Evolutionary conservation across 1,140 invertebrate species (phyloP), one percentile per base, ranked within the genome.

Genomic region (Myzus persicae): DNA sequence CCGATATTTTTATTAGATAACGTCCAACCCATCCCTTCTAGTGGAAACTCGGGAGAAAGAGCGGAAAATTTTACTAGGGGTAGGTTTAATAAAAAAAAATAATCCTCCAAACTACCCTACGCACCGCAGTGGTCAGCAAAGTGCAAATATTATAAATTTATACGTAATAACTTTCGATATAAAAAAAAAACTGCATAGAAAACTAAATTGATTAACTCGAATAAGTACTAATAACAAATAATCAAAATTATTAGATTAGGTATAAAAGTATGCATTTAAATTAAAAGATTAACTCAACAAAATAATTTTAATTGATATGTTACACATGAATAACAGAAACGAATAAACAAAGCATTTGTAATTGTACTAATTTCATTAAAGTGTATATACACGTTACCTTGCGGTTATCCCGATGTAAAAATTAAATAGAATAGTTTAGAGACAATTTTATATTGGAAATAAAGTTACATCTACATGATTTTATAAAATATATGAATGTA

Each of bases 1-100:
- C 76, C 91, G 91, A 93, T 93, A 93, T 85, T 93, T 93, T 93
- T 93, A 93, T 93, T 93, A 93, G 91, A 93, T 93, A 93, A 93
- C 76, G 91, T 59, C 76, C 44, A 36, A 38, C 91, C 76, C 81
- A n/a, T 51, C 91, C 91, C 46, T 93, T 93, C 91, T 48, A 31
- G 48, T 89, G 11, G 36, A 48, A 9, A 38, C 9, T 11, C 36
- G 3, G 38, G 46, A 84, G 81, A 51, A 93, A 92, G 36, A 51
- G 48, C 11, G 81, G 91, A 93, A 93, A 93, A 93, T 93, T 93
- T 67, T 48, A 85, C 81, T 84, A 84, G 81, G 91, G 76, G 91
- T 54, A 26, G 26, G 81, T 93, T 93, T 85, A 93, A 93, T 93
- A 93, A 93, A 84, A 92, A n/a, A 91, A 93, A 93, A 54, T 93